Evolutionary conservation across 2,113 vertebrate species (phyloP), one percentile per base, ranked within the genome.

Genomic region (Alethe diademata): DNA sequence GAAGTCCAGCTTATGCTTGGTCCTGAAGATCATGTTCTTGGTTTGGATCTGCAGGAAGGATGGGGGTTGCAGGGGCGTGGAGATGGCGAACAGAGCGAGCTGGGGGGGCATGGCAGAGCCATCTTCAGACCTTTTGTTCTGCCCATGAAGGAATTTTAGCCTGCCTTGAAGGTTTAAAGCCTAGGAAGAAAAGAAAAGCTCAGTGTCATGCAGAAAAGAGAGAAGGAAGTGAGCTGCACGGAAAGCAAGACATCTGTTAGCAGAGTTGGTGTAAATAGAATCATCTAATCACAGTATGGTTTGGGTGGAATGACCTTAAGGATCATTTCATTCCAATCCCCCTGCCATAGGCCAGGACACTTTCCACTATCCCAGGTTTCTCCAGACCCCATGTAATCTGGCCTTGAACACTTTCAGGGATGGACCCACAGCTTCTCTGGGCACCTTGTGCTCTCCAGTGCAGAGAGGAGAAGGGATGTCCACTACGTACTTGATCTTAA

Each of bases 1-100:
- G 90, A 98, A 98, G 94, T 98, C 98, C 94, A 98, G 97, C 92
- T 98, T 98, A 96, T 98, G 98, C 93, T 98, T 98, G 0, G 98
- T 98, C 72, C 98, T 97, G 94, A 98, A 98, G 96, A 98, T 98
- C 97, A 97, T 97, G 94, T 97, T 98, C 96, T 97, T 98, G 88
- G 97, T 98, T 83, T 92, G 89, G 92, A 98, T 97, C 95, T 98
- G 98, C 93, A 98, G 94, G 87, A 98, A 97, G 91, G 98, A 97
- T 0, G 97, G 97, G 9, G 97, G 95, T 88, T 98, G 98, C 75
- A 98, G 93, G 6, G 98, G 98, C 1, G 98, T 98, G 16, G 98
- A 98, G 60, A 98, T 97, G 61, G 98, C 96, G 0, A 98, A 98
- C 16, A 98, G 97, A 31, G 98, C 97, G 0, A 98, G 97, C 96